phyloP scores from a whole-genome alignment of 2,113 vertebrate genomes.

The Dicrurus megarhynchus region DNA sequence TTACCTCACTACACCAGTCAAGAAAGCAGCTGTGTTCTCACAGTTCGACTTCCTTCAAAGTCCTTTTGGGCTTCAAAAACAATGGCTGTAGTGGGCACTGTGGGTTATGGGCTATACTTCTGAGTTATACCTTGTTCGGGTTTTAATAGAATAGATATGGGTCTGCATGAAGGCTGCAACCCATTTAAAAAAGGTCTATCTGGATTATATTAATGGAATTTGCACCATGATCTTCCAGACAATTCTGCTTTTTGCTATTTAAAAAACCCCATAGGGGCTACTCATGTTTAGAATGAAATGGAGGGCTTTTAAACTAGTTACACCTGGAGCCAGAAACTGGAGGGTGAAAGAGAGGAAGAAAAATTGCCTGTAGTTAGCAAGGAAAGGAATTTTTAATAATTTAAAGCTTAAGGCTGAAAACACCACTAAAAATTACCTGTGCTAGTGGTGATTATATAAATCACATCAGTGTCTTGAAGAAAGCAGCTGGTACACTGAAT shows the following conservation, averaged over 20 bases:
- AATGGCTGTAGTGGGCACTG: background rate
- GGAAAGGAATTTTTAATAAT: background rate
- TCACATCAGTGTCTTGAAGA: too few species aligned
- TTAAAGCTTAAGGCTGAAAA: background rate
- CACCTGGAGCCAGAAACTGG: background rate
- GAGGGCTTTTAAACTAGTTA: background rate
- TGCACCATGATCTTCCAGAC: background rate
- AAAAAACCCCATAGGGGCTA: background rate
- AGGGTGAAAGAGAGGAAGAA: background rate
- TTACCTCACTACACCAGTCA: background rate
- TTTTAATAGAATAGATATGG: background rate
- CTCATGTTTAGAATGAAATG: background rate
- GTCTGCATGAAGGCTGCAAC: background rate
- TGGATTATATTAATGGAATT: background rate
- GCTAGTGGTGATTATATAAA: background rate
- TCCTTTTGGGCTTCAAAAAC: background rate
- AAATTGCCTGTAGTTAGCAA: background rate
- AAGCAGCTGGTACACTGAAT: too few species aligned
- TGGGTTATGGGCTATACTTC: background rate
- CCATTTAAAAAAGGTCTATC: background rate
- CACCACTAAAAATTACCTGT: rapidly evolving
- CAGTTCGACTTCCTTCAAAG: background rate
- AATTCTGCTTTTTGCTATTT: background rate
- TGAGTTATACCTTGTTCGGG: rapidly evolving
- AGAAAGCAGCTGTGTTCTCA: background rate